Base-by-base conservation (phyloP, 2,888 invertebrate genomes). In the Cryptus viduatorius region DNA sequence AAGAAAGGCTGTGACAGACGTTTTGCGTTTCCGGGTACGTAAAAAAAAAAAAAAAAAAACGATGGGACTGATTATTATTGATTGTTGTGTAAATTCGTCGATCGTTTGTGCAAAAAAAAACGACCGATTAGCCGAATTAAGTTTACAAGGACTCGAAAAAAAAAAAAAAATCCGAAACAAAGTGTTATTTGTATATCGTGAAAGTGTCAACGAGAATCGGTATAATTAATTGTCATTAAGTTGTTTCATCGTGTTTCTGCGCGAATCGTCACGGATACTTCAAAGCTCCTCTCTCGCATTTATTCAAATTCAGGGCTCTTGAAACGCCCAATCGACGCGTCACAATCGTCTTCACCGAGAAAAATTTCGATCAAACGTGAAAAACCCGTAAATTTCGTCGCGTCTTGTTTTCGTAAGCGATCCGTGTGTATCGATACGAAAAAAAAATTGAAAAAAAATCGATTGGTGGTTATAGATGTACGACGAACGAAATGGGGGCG, bases 1-100 rank as follows among this genome's bases (percentile, higher is more conserved):
- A 87, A 37, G 91, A 89, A 88, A 91, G 92, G 92, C 92, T 92
- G 92, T 92, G 92, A 92, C 88, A 89, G 90, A 91, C 82, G 88
- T 89, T 86, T 89, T 86, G 84, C 86, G 24, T 56, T 88, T 87
- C 81, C 86, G 90, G 86, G 86, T 16, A 88, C 86, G 88, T 80
- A 88, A 86, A 67, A 79, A 88, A 88, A 86, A 53, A 42, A 53
- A 50, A 67, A 48, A 24, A 14, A 71, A 64, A 64, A 53, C 31
- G 71, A 53, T 71, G 50, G 69, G 77, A 75, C 61, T 82, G 53
- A 71, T 84, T 77, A 82, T 77, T 84, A 75, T 69, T 69, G 71
- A 79, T 68, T 50, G 61, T 85, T 79, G 76, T 79, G 76, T 53
- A 67, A 82, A 82, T 65, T 84, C 48, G n/a, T 72, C 56, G 48